Conservation (phyloP, 2,113 vertebrate genomes). For the Syngnathus typhle region DNA sequence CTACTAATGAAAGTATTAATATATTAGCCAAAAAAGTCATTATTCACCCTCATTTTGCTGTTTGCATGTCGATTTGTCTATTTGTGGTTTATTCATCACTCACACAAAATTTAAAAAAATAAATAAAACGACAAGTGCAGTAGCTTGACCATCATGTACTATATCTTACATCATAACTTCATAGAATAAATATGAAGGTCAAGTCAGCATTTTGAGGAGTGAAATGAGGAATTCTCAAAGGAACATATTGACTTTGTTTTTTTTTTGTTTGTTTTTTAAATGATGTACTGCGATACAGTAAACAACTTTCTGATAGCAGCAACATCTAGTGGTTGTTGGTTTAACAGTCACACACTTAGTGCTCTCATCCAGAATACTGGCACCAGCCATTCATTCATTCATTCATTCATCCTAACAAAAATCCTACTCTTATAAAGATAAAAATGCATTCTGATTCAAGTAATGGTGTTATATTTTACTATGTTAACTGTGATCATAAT, state of each 20-base stretch:
- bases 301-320: background rate
- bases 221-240: too few species aligned
- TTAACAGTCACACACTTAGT: background rate
- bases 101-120: too few species aligned
- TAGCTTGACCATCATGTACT: too few species aligned
- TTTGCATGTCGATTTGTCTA: too few species aligned
- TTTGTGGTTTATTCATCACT: too few species aligned
- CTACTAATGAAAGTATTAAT: too few species aligned
- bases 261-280: background rate
- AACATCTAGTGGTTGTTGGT: slow-evolving; percentile 35
- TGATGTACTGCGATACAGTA: background rate
- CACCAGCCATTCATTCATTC: background rate
- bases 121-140: too few species aligned
- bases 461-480: background rate
- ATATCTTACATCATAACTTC: too few species aligned
- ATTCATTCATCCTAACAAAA: background rate
- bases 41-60: too few species aligned
- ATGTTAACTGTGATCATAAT: background rate
- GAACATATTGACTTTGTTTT: background rate
- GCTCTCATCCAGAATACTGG: background rate
- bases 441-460: background rate
- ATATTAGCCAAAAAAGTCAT: background rate
- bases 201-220: background rate
- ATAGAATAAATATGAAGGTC: too few species aligned
- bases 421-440: background rate